phyloP scores from a whole-genome alignment of 92 coral and sea anemone species.

The Galaxea fascicularis region DNA sequence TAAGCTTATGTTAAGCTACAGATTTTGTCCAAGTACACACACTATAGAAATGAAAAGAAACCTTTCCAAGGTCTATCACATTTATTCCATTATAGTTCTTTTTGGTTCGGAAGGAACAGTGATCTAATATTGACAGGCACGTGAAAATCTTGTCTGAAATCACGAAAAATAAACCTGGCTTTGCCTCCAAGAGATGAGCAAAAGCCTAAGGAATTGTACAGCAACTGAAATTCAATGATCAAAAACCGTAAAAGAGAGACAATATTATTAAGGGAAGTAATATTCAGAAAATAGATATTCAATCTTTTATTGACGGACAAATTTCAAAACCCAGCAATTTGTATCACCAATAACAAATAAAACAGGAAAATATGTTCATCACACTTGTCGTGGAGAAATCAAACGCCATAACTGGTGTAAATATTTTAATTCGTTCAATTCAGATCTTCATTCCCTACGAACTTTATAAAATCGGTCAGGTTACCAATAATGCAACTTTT shows the following conservation, averaged over 20 bases:
- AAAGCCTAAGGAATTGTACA: not conserved
- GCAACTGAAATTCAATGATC: not conserved
- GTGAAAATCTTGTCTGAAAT: not conserved
- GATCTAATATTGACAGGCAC: not conserved
- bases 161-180: not conserved
- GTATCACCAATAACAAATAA: not conserved
- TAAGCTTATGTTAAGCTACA: not conserved
- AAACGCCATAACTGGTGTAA: conserved; percentile 19
- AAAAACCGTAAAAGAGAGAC: not conserved
- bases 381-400: not conserved
- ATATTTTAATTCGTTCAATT: not conserved
- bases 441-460: not conserved
- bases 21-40: not conserved
- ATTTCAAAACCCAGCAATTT: not conserved
- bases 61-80: not conserved
- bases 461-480: not conserved
- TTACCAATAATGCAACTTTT: not conserved
- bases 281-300: not conserved
- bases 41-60: not conserved
- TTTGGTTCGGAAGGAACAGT: not conserved
- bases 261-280: not conserved
- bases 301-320: not conserved
- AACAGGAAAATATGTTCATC: not conserved
- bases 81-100: not conserved
- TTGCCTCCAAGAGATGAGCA: not conserved